Conservation (phyloP, 2,888 invertebrate species). For the Drosophila maculinotata region DNA sequence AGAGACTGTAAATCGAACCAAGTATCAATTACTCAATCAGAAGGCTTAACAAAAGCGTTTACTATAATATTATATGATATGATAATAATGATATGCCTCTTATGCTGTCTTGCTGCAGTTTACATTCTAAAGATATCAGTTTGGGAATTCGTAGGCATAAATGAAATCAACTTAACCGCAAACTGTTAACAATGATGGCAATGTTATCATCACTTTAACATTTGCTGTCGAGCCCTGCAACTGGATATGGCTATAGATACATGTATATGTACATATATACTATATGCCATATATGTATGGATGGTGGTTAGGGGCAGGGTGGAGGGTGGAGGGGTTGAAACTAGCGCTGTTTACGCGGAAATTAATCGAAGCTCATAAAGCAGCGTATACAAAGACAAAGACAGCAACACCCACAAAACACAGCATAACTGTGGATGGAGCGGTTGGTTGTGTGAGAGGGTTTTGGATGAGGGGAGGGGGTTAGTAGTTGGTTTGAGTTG, state of each 20-base stretch:
- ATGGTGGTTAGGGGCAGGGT: no score
- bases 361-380: slow-evolving; percentile 77
- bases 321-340: slow-evolving; percentile 8
- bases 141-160: background rate
- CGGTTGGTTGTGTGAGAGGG: background rate
- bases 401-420: slow-evolving; percentile 9
- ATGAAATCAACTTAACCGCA: background rate
- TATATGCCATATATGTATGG: no score
- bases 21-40: slow-evolving; percentile 6
- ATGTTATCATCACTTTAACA: slow-evolving; percentile 3
- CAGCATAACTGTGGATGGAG: slow-evolving; percentile 9
- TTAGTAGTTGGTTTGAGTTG: slow-evolving; percentile 9
- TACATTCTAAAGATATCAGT: no score
- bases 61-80: background rate
- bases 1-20: background rate
- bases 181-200: background rate
- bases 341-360: slow-evolving; percentile 63
- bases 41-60: background rate
- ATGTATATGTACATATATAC: background rate
- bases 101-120: no score
- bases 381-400: slow-evolving; percentile 56
- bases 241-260: background rate
- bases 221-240: background rate
- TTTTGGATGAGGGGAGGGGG: background rate
- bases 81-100: no score